A percentile compares a stretch with the other conserved stretches of the same genome.
Conservation (phyloP, 2,888 invertebrate genomes). For the Cordylochernes scorpioides region DNA sequence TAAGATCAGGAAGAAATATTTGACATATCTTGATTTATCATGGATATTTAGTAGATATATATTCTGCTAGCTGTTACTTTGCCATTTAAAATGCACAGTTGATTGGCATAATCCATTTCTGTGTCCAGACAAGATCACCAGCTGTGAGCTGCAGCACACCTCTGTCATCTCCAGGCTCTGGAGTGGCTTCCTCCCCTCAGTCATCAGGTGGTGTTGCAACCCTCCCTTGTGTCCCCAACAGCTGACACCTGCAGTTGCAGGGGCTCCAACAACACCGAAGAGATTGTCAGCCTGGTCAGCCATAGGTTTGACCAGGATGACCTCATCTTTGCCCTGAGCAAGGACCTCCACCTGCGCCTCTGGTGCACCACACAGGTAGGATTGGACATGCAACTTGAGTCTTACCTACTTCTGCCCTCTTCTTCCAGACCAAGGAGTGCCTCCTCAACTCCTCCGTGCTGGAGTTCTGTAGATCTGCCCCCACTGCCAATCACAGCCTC, state of each 20-base stretch:
- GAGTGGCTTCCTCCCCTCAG: conserved; percentile 28
- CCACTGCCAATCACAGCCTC: too few species aligned
- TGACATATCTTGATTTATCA: too few species aligned
- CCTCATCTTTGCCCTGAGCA: conserved; percentile 46
- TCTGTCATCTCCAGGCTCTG: conserved; percentile 23
- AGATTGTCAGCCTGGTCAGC: conserved; percentile 33
- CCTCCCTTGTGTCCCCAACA: too few species aligned
- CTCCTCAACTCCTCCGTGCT: too few species aligned
- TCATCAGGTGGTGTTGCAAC: conserved; percentile 29
- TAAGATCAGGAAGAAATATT: too few species aligned
- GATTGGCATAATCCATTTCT: neutral
- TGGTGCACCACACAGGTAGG: too few species aligned
- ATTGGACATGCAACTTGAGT: conserved; percentile 3
- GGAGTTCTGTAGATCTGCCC: neutral
- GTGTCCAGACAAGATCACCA: conserved; percentile 23
- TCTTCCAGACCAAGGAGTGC: too few species aligned
- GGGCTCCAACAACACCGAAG: neutral
- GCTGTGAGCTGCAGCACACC: conserved; percentile 21
- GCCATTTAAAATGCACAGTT: neutral
- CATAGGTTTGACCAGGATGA: conserved; percentile 34
- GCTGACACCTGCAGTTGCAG: too few species aligned
- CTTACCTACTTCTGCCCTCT: conserved; percentile 1
- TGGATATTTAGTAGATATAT: too few species aligned
- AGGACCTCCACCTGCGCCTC: conserved; percentile 50
- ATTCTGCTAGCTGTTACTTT: neutral